Evolutionary conservation across 2,888 invertebrate species (phyloP), one percentile per base, ranked within the genome.

Genomic region (Pomacea canaliculata): DNA sequence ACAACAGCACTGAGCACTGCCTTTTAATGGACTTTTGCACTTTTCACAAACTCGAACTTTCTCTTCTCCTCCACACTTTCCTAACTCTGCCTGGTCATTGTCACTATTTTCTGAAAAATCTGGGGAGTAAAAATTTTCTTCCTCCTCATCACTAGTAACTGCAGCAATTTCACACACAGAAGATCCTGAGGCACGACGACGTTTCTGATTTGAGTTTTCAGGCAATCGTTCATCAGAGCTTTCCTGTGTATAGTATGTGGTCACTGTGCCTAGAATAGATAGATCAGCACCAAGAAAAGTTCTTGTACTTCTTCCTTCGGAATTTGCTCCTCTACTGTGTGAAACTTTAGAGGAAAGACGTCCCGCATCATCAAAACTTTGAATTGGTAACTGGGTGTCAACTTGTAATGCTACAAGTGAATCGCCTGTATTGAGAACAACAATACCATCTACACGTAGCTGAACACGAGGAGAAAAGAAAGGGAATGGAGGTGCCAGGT

Each of bases 401-500:
- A 80, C 78, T 82, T 93, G 92, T 60, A 96, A 91, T 87, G 96
- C 95, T 86, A 96, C 95, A 83, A 96, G 94, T 10, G 90, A 91
- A 95, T 94, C 94, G 79, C 96, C 96, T 3, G 96, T 95, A 90
- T 96, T 96, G 73, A 96, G 93, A 70, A 96, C 94, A 78, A 96
- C 94, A 84, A 94, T 89, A 69, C 92, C 91, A 81, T 92, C 91
- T 71, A 91, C 89, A 83, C 92, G 92, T 81, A 93, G 89, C 78
- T 91, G 92, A 49, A 85, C 83, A 60, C 85, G 72, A 49, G 89
- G 88, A 70, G 83, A 82, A 78, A 89, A 88, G 73, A 87, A 83
- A 13, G 90, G 90, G 79, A 89, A 90, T n/a, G 90, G 90, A 70
- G 89, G 89, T n/a, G 96, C 95, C 84, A 96, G 94, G 88, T 96